Conservation (phyloP, 2,797 vertebrate species). For the Podarcis siculus region DNA sequence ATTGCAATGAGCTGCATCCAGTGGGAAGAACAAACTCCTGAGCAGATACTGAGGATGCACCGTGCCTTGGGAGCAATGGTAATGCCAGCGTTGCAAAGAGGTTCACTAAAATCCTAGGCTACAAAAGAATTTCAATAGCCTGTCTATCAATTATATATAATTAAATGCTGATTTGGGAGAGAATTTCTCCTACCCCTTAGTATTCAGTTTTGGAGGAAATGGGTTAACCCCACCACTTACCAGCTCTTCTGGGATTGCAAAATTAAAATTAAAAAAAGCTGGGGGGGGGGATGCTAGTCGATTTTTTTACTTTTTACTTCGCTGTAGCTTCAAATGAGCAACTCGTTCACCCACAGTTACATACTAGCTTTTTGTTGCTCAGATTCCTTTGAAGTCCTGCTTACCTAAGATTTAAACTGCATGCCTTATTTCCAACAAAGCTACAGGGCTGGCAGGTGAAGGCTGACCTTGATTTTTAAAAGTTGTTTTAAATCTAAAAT, state of each 20-base stretch:
- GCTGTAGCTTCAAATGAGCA: neutral
- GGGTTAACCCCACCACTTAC: no score
- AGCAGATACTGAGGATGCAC: slow-evolving; percentile 83
- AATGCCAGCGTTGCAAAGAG: slow-evolving; percentile 56
- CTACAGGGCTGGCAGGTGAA: no score
- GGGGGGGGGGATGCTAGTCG: neutral
- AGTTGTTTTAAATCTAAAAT: neutral
- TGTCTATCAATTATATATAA: neutral
- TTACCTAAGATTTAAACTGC: neutral
- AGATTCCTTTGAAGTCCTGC: neutral
- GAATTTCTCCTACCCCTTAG: neutral
- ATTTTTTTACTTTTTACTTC: neutral
- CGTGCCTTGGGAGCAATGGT: slow-evolving; percentile 88
- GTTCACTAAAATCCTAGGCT: no score
- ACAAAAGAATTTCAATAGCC: neutral
- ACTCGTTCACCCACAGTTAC: neutral
- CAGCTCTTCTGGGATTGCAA: neutral
- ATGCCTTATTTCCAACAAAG: neutral
- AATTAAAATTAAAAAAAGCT: neutral
- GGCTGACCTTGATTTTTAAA: neutral
- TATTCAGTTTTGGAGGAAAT: neutral
- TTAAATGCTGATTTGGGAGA: neutral
- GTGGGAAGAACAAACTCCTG: slow-evolving; percentile 92
- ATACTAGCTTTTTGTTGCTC: neutral
- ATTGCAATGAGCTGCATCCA: slow-evolving; percentile 83